Evolutionary conservation across 2,888 invertebrate genomes (phyloP), one percentile per base, ranked within the genome.

Genomic region (Parnassius glacialis): DNA sequence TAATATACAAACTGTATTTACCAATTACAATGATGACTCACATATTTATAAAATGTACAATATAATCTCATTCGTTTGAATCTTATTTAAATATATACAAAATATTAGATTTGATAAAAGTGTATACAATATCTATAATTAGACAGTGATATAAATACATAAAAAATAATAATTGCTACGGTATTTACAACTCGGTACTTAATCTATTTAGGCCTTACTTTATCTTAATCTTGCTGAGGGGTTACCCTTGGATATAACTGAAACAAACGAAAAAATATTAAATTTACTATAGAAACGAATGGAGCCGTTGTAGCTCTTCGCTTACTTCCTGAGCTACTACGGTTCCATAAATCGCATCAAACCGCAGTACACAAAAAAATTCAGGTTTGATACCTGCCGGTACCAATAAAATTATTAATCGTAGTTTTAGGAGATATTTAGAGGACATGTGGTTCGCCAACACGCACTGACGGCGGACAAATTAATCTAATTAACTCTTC

Each of bases 181-280:
- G 76, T 90, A 90, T 90, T 84, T 89, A 90, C 90, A 90, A 56
- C 52, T 59, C 13, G 48, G 53, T 59, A 52, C 59, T 63, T 63
- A 64, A 16, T 25, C n/a, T 79, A 81, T 80, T 85, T 83, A 85
- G 81, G 81, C 85, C 80, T 78, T 78, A 74, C 41, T 10, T 70
- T 74, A 79, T 67, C 64, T 75, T 67, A 87, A 66, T 92, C 91
- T 74, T 90, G 92, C 87, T 93, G 93, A 74, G 92, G 83, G 81
- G 92, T 92, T 82, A 94, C 93, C 85, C 94, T 92, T 76, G 94
- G 93, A 81, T 94, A 94, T 82, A 94, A 90, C 94, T 94, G 90
- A 1, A 92, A 92, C 68, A 76, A 78, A 2, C 51, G 7, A 50
- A 34, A 43, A 60, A 20, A 42, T 13, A 57, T 16, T 20, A n/a